Base-by-base conservation (phyloP, 2,113 vertebrate genomes). In the Prunella fulvescens region DNA sequence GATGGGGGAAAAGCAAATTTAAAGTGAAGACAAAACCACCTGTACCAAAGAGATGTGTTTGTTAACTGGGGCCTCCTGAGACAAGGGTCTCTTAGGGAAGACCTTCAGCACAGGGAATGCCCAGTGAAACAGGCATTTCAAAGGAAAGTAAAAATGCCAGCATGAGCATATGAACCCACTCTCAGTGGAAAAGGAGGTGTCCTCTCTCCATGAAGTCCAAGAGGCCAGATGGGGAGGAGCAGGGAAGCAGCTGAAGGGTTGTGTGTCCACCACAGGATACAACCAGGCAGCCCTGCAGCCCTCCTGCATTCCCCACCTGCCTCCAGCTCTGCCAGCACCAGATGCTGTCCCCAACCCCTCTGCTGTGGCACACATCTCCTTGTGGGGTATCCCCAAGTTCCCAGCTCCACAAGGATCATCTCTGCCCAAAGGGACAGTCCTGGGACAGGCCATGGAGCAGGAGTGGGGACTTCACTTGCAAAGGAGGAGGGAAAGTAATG, bases 381-480 rank as follows among this genome's bases (percentile, higher is more conserved):
- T 16, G 12, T 0, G 2, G 65, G n/a, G 28, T 7, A 17, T 25
- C 50, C 48, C 20, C 53, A 22, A 1, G 4, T 3, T 54, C 39
- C 48, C 57, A 82, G 76, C 9, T 23, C 74, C 2, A 1, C 4
- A 9, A 20, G 60, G 47, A 51, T 5, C 26, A 9, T 7, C 37
- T 51, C 85, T 88, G 56, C 74, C 53, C 86, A 51, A 47, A 69
- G 31, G 73, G 53, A 71, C 31, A 64, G 19, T 8, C 19, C 72
- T 72, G 42, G 64, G 9, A 60, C 26, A 86, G 35, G 37, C 33
- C 26, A 5, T 0, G 39, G 69, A 57, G 62, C 61, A 54, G 64
- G 4, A 79, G 40, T 0, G 2, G 54, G 37, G 17, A 53, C 24
- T 40, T 44, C 1, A 1, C 48, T 35, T 2, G 3, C 26, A 53